Evolutionary conservation across 2,888 invertebrate species (phyloP).

Genomic region (Asteroscopus sphinx): DNA sequence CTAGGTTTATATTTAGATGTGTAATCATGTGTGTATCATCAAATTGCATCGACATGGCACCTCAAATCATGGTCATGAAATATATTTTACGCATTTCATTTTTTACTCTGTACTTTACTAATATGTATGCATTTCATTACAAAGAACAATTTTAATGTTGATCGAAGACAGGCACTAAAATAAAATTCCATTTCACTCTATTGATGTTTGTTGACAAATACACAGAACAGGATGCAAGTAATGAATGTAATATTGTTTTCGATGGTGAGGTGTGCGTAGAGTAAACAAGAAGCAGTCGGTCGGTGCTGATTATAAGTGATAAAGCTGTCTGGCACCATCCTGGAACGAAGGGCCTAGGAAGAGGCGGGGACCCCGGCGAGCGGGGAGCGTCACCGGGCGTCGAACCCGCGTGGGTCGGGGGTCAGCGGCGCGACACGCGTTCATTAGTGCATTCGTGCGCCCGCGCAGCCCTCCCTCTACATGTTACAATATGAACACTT

Average conservation of each 20-base stretch:
- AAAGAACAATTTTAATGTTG: no score
- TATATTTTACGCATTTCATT: no score
- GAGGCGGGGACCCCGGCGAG: constrained; percentile 49
- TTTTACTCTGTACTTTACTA: no score
- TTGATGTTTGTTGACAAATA: constrained; percentile 30
- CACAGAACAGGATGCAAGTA: constrained; percentile 56
- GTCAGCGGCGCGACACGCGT: constrained; percentile 86
- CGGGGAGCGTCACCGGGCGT: constrained; percentile 73
- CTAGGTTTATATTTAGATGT: no score
- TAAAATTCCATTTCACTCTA: no score
- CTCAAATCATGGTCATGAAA: no score
- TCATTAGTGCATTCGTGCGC: constrained; percentile 82
- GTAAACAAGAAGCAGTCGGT: constrained; percentile 70
- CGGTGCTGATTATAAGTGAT: constrained; percentile 74
- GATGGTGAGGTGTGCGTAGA: constrained; percentile 43
- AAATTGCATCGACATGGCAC: no score
- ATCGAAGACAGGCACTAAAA: no score
- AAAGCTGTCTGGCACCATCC: constrained; percentile 74
- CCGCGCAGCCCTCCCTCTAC: constrained; percentile 63
- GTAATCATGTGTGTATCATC: no score
- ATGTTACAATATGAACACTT: constrained; percentile 47
- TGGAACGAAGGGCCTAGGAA: constrained; percentile 62
- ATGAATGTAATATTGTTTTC: constrained; percentile 45
- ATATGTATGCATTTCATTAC: no score
- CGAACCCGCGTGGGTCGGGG: constrained; percentile 88